Evolutionary conservation across 2,797 vertebrate genomes (phyloP).

Genomic region (Distichodus sexfasciatus): DNA sequence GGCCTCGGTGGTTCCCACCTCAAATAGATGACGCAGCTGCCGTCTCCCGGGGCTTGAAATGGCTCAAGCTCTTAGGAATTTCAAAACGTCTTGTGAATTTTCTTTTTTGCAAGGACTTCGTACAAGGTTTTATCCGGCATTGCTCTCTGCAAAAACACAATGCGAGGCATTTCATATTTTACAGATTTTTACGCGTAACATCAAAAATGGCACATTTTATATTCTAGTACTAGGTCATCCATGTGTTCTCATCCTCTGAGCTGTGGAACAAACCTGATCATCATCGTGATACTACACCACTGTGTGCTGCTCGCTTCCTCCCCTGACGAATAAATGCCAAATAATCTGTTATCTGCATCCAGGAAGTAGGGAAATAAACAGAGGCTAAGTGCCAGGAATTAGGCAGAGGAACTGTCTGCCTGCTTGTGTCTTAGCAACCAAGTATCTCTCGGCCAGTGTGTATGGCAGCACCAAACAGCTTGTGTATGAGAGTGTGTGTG

Average conservation of each 20-base stretch:
- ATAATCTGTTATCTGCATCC: constrained; percentile 67
- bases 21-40: constrained; percentile 50
- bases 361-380: constrained; percentile 69
- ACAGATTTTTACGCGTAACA: too few species aligned
- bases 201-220: too few species aligned
- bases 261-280: constrained; percentile 12
- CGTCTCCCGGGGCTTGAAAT: constrained; percentile 14
- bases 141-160: background rate
- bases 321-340: constrained; percentile 59
- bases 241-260: background rate
- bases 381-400: constrained; percentile 48
- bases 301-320: constrained; percentile 29
- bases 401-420: constrained; percentile 56
- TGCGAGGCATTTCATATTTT: background rate
- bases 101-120: background rate
- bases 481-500: background rate
- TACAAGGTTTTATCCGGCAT: background rate
- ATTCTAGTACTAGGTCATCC: too few species aligned
- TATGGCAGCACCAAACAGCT: background rate
- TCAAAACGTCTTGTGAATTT: background rate
- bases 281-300: background rate
- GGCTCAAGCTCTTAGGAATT: background rate
- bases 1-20: constrained; percentile 51
- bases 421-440: constrained; percentile 48
- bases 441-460: constrained; percentile 50